These are phyloP conservation scores for Ryuthela nishihirai DNA, from an alignment of 2,888 invertebrate species.

Conservation along the genomic window DNA sequence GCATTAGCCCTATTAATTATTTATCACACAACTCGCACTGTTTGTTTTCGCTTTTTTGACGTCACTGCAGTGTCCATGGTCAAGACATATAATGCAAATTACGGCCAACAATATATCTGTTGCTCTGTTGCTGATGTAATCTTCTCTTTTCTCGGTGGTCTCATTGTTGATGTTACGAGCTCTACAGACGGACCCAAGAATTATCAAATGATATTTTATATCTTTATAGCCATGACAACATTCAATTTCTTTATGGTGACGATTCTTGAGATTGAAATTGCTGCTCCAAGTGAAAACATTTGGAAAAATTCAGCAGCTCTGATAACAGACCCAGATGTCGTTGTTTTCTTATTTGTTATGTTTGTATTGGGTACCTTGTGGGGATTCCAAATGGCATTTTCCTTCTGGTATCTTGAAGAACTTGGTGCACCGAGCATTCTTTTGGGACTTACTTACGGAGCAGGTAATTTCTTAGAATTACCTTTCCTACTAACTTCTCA, in stretches of 20 bases:
- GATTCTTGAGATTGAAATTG: constrained; percentile 69
- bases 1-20: constrained; percentile 67
- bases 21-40: constrained; percentile 74
- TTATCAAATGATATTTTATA: constrained; percentile 77
- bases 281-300: constrained; percentile 71
- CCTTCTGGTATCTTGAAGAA: constrained; percentile 74
- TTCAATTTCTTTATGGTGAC: constrained; percentile 69
- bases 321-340: constrained; percentile 71
- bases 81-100: constrained; percentile 62
- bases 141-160: constrained; percentile 45
- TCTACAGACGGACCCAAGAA: constrained; percentile 58
- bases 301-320: constrained; percentile 69
- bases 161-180: constrained; percentile 28
- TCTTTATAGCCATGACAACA: constrained; percentile 68
- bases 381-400: constrained; percentile 83
- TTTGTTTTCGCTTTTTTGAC: constrained; percentile 81
- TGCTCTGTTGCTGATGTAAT: constrained; percentile 50
- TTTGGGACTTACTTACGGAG: constrained; percentile 75
- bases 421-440: constrained; percentile 76
- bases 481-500: constrained; percentile 81
- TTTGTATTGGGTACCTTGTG: constrained; percentile 78
- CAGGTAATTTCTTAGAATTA: constrained; percentile 75
- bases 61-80: constrained; percentile 83
- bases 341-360: constrained; percentile 73
- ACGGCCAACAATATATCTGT: constrained; percentile 50